Conservation (phyloP, 2,888 invertebrate species). For the Aphodius granarius region DNA sequence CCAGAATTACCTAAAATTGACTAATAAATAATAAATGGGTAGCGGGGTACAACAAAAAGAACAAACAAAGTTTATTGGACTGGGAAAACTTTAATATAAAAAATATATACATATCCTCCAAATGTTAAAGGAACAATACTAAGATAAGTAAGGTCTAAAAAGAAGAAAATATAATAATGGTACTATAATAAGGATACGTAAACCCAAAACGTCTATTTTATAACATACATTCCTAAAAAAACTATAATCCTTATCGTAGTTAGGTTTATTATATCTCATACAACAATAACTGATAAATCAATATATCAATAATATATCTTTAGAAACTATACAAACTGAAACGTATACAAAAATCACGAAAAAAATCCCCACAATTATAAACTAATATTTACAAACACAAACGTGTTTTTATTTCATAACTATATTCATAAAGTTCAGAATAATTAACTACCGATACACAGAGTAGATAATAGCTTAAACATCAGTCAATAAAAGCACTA, state of each 20-base stretch:
- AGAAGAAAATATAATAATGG: too few species aligned
- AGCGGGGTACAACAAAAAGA: neutral
- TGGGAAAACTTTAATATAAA: slow-evolving; percentile 18
- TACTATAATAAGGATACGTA: neutral
- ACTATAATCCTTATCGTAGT: neutral
- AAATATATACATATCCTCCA: slow-evolving; percentile 13
- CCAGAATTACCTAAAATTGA: too few species aligned
- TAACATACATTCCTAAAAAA: neutral
- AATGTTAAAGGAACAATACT: neutral
- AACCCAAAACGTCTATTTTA: neutral
- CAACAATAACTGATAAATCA: neutral
- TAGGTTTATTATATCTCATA: neutral
- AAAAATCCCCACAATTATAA: neutral
- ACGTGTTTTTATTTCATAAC: neutral
- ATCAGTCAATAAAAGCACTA: neutral
- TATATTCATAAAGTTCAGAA: neutral
- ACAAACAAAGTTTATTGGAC: neutral
- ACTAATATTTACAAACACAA: neutral
- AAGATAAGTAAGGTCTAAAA: neutral
- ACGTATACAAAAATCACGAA: neutral
- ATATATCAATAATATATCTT: neutral
- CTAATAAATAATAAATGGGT: too few species aligned
- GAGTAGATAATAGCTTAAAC: neutral
- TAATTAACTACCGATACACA: neutral
- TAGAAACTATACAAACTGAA: neutral